Conservation (phyloP, 2,113 vertebrate species). For the Ochotona curzoniae region DNA sequence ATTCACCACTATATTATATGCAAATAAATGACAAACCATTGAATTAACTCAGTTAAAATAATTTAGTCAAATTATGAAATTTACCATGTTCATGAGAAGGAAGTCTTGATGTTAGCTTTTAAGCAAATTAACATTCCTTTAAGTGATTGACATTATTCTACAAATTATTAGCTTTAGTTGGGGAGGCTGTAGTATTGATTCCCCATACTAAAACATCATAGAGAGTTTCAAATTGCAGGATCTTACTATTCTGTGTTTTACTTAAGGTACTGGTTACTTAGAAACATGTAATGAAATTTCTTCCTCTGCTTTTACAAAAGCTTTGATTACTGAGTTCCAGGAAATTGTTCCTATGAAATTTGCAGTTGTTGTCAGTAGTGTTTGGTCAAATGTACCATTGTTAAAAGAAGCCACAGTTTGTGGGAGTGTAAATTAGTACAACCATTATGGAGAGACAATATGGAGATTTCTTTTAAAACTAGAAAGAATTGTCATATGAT, state of each 20-base stretch:
- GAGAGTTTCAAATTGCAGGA: background rate
- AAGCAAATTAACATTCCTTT: conserved; percentile 24
- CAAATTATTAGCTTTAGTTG: conserved; percentile 43
- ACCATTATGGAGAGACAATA: no score
- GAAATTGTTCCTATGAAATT: conserved; percentile 50
- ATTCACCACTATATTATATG: conserved; percentile 19
- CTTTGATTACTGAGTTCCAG: conserved; percentile 21
- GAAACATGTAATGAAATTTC: conserved; percentile 33
- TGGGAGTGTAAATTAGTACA: no score
- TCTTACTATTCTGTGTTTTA: conserved; percentile 6
- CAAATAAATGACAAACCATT: conserved; percentile 49
- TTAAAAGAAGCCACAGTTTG: background rate
- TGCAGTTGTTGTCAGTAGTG: conserved; percentile 1
- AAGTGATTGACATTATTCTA: conserved; percentile 31
- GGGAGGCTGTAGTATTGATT: background rate
- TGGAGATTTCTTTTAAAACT: no score
- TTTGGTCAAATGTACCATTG: background rate
- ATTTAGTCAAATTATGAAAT: background rate
- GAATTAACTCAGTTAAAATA: conserved; percentile 56
- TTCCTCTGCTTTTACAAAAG: conserved; percentile 28
- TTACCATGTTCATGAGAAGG: background rate
- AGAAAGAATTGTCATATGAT: no score
- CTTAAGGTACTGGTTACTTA: conserved; percentile 33
- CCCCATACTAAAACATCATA: conserved; percentile 24
- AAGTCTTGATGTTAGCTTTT: conserved; percentile 39